Evolutionary conservation across 1,140 invertebrate genomes (phyloP).

Genomic region (Spodoptera frugiperda): DNA sequence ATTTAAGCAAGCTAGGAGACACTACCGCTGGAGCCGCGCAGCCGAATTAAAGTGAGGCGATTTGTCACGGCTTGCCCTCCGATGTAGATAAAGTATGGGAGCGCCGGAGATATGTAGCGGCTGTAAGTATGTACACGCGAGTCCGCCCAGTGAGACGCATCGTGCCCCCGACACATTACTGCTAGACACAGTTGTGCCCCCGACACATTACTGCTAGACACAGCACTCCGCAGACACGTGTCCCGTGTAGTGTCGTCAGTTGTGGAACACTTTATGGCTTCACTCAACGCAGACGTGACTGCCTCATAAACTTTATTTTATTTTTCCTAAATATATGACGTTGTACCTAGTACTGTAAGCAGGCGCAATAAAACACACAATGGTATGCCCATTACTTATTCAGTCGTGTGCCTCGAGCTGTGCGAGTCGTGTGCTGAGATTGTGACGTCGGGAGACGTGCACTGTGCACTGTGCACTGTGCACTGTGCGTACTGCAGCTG

Average conservation of each 20-base stretch:
- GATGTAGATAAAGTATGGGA: too few relatives aligned
- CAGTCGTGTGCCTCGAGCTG: not conserved
- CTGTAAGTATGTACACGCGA: too few relatives aligned
- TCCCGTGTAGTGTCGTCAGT: constrained; percentile 5
- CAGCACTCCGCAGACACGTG: not conserved
- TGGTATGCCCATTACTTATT: not conserved
- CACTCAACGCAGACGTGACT: constrained; percentile 2
- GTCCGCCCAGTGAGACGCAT: too few relatives aligned
- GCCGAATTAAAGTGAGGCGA: too few relatives aligned
- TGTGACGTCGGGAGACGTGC: not conserved
- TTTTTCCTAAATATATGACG: constrained; percentile 15
- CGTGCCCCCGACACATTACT: too few relatives aligned
- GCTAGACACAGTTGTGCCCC: too few relatives aligned
- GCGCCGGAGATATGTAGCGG: too few relatives aligned
- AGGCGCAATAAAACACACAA: not conserved
- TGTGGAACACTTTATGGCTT: constrained; percentile 9
- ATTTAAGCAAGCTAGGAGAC: too few relatives aligned
- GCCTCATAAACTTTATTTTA: constrained; percentile 23
- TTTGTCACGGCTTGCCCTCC: too few relatives aligned
- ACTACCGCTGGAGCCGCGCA: too few relatives aligned
- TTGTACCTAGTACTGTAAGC: not conserved
- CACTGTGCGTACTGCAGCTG: not conserved
- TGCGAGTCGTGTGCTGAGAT: not conserved
- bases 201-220: too few relatives aligned
- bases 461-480: not conserved